Base-by-base conservation (phyloP, 2,797 vertebrate species). In the Lutjanus argentimaculatus region DNA sequence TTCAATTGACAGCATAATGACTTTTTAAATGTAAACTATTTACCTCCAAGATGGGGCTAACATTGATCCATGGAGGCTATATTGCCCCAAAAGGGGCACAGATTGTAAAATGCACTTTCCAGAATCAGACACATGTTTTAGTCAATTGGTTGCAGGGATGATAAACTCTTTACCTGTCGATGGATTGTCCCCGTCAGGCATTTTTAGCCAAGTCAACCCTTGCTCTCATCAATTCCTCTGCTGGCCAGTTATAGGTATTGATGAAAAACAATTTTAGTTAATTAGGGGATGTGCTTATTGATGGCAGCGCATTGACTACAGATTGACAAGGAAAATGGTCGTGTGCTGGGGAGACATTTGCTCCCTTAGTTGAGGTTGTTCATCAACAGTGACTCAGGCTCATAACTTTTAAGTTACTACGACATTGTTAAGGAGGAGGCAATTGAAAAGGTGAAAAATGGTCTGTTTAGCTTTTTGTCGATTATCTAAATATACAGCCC, bases 271-370 rank as follows among this genome's bases (percentile, higher is more conserved):
- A 92, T 94, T 94, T 94, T 90, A 94, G 93, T 93, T 94, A 93
- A 95, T 95, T 95, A 94, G 92, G 93, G 92, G 93, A 94, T 94
- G 94, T 91, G 90, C 90, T 92, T 92, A 95, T 94, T 89, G 92
- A 94, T 80, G 85, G 77, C 71, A 49, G 72, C 6, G 67, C 84
- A 89, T 74, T 88, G 89, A 90, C 85, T 72, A 77, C 61, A 82
- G 80, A 87, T 79, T 89, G 89, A 91, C 79, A 91, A 62, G 87
- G 80, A 85, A 86, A 92, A 90, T 72, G 57, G 81, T 63, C 17
- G 40, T 48, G 76, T 87, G 72, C 77, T 49, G 19, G 45, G 52
- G 67, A 83, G 70, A 73, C 59, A 36, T 80, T 85, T 64, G 48
- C 76, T 83, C 48, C 45, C 16, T 15, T 79, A 75, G 73, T 77